Evolutionary conservation across 1,140 invertebrate genomes (phyloP), one percentile per base, ranked within the genome.

Genomic region (Zaprionus taronus): DNA sequence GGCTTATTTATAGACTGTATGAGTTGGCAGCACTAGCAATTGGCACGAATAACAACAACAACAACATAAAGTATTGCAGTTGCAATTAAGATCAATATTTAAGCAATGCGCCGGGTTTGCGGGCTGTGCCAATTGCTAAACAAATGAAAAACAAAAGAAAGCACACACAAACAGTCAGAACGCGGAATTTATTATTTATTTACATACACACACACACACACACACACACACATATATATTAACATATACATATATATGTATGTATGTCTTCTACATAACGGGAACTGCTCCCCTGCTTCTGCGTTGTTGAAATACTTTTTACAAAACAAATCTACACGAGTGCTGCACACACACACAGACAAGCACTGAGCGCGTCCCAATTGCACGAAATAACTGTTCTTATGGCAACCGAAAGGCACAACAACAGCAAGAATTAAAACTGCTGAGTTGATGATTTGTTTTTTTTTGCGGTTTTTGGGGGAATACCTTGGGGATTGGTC

Each of bases 401-500:
- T 79, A 77, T 77, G 70, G 71, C 69, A 79, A 73, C 82, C 49
- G 7, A 80, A 72, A 65, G 55, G 20, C 53, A 65, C 61, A 64
- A 67, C 49, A 77, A 71, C 28, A 60, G 24, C 5, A 56, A 70
- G 36, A 72, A 73, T 44, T 44, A 79, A 75, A 81, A 79, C 47
- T 80, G 84, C 84, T 89, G 85, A 90, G 63, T 55, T 68, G 34
- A 22, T 55, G 60, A 57, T 55, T 79, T 74, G 58, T 73, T 67
- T 38, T 56, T 56, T 65, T 56, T 56, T 65, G 71, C 62, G 72
- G 58, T 63, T 72, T 66, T 83, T 72, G 69, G 85, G 83, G 84
- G 85, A 89, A 89, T 84, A 89, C 84, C 85, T 90, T 77, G 74
- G 65, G 51, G 67, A 89, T 80, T 89, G 78, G 57, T 87, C 83